phyloP scores from a whole-genome alignment of 2,888 invertebrate genomes.

The Polydrusus pterygomalis region DNA sequence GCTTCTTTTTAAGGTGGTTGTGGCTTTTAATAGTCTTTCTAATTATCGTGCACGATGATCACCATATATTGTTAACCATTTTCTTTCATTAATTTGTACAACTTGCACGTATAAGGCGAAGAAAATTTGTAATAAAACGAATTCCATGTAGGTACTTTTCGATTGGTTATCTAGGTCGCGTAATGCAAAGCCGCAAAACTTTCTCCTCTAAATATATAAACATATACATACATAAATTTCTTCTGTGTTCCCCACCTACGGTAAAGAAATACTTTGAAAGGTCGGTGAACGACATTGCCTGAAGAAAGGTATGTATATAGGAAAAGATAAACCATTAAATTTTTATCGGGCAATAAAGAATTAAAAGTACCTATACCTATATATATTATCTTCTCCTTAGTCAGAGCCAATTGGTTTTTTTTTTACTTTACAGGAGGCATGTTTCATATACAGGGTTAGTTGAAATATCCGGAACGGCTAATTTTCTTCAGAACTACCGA shows the following conservation, averaged over 20 bases:
- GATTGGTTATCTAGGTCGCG: constrained; percentile 65
- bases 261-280: constrained; percentile 58
- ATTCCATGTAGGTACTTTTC: constrained; percentile 62
- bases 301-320: constrained; percentile 42
- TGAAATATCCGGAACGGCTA: no score
- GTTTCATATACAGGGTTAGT: no score
- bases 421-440: no score
- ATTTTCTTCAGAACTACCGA: no score
- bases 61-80: constrained; percentile 23
- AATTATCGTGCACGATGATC: constrained; percentile 5
- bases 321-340: not conserved
- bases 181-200: constrained; percentile 62
- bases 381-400: no score
- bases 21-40: not conserved
- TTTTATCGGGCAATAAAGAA: not conserved
- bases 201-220: constrained; percentile 63
- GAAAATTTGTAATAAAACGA: constrained; percentile 58
- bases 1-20: no score
- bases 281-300: constrained; percentile 65
- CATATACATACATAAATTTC: constrained; percentile 56
- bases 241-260: constrained; percentile 45
- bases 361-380: not conserved
- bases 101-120: constrained; percentile 39
- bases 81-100: constrained; percentile 38
- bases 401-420: no score